Conservation (phyloP, 1,140 invertebrate species). For the Lepidostoma basale region DNA sequence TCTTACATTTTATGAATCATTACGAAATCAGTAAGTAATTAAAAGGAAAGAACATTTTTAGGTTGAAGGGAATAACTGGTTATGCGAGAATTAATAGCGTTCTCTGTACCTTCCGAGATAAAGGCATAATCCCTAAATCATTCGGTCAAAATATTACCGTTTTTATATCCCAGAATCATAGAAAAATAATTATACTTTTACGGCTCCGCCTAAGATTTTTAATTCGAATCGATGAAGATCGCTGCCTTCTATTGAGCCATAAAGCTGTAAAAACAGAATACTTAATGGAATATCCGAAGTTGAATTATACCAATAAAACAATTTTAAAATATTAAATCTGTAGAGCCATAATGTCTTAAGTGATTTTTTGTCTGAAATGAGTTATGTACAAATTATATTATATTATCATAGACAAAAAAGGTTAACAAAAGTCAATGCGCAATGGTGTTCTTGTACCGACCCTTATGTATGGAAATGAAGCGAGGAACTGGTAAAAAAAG, state of each 20-base stretch:
- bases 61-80: too few species aligned
- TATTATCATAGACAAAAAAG: too few species aligned
- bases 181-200: constrained; percentile 26
- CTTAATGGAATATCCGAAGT: constrained; percentile 11
- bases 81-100: too few species aligned
- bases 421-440: too few species aligned
- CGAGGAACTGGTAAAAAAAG: too few species aligned
- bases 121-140: neutral
- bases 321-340: constrained; percentile 6
- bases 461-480: too few species aligned
- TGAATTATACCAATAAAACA: constrained; percentile 17
- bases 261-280: constrained; percentile 17
- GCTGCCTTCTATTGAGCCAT: neutral
- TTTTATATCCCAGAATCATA: constrained; percentile 2
- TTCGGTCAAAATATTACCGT: neutral
- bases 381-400: too few species aligned
- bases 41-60: too few species aligned
- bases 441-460: too few species aligned
- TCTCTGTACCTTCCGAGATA: neutral
- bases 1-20: too few species aligned
- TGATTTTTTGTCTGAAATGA: too few species aligned
- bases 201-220: constrained; percentile 6
- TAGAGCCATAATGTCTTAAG: neutral
- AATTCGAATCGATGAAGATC: constrained; percentile 22
- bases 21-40: too few species aligned